Conservation (phyloP, 2,888 invertebrate species). For the Megaustenia siamemsis region DNA sequence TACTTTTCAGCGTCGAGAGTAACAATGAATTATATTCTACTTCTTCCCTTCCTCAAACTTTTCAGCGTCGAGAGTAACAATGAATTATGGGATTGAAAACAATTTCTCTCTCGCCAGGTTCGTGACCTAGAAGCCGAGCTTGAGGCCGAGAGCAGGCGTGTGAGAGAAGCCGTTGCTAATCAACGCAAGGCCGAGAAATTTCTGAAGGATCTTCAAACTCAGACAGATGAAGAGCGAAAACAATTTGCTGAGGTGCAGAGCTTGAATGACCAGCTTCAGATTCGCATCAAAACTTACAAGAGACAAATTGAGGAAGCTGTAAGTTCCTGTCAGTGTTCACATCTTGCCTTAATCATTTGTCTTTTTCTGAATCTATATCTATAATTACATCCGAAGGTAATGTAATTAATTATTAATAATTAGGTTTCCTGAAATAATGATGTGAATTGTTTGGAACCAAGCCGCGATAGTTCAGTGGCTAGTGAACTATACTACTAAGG, state of each 20-base stretch:
- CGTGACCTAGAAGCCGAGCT: constrained; percentile 79
- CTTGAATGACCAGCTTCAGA: constrained; percentile 74
- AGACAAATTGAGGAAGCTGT: constrained; percentile 80
- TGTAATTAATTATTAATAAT: no score
- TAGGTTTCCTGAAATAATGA: no score
- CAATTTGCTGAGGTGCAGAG: constrained; percentile 75
- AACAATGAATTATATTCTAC: no score
- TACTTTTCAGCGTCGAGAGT: no score
- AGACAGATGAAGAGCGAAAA: constrained; percentile 78
- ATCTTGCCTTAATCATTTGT: background rate
- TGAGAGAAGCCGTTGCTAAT: constrained; percentile 74
- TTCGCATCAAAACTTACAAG: constrained; percentile 78
- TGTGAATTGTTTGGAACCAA: no score
- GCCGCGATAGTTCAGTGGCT: no score
- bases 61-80: no score
- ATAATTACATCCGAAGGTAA: no score
- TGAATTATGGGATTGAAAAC: no score
- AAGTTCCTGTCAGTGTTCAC: constrained; percentile 60
- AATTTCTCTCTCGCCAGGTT: constrained; percentile 64
- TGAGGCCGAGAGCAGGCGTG: constrained; percentile 78
- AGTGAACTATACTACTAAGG: no score
- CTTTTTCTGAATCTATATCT: no score
- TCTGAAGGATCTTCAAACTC: constrained; percentile 74
- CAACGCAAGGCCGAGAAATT: constrained; percentile 77
- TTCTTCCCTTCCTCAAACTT: no score